Conservation (phyloP, 2,797 vertebrate genomes). For the Sebastiscus albofasciatus region DNA sequence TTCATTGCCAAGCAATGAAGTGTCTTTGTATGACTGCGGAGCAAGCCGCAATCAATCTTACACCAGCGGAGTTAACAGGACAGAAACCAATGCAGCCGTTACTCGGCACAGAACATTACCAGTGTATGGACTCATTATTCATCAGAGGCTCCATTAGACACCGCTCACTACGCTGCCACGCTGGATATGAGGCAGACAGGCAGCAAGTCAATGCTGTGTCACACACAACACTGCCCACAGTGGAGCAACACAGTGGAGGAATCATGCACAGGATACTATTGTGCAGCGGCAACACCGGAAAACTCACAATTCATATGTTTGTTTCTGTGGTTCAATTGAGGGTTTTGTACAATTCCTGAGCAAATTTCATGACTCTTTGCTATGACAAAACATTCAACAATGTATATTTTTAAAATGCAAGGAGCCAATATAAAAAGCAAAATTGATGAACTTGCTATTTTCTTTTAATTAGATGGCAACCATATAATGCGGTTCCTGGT, state of each 20-base stretch:
- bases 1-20: constrained; percentile 82
- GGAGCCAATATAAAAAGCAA: constrained; percentile 9
- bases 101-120: constrained; percentile 85
- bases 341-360: not conserved
- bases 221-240: constrained; percentile 60
- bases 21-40: constrained; percentile 80
- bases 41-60: constrained; percentile 80
- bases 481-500: constrained; percentile 57
- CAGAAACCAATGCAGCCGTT: constrained; percentile 84
- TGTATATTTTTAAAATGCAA: not conserved
- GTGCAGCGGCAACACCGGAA: not conserved
- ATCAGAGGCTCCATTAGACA: constrained; percentile 84
- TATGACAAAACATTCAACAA: constrained; percentile 1
- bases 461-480: constrained; percentile 62
- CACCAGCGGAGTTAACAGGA: constrained; percentile 82
- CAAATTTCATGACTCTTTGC: not conserved
- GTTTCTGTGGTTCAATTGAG: not conserved
- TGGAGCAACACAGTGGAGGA: constrained; percentile 34
- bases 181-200: constrained; percentile 67
- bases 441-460: constrained; percentile 28
- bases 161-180: constrained; percentile 70
- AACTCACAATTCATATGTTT: constrained; percentile 19
- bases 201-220: constrained; percentile 65
- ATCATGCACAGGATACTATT: not conserved
- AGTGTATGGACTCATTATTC: constrained; percentile 85